Base-by-base conservation (phyloP, 2,113 vertebrate genomes). In the Tragelaphus strepsiceros region DNA sequence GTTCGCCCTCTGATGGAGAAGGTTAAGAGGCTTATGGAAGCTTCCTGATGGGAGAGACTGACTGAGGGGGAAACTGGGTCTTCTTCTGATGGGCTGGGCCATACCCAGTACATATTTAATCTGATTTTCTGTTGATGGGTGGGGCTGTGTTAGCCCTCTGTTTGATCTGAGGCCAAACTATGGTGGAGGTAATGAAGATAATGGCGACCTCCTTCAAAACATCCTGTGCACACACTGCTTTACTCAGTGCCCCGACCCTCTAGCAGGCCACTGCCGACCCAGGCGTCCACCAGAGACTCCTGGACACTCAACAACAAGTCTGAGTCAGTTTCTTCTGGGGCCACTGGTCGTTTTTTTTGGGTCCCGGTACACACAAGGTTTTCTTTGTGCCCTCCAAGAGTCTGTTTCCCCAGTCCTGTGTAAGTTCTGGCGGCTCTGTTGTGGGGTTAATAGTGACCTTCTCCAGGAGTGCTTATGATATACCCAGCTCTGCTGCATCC, bases 251-350 rank as follows among this genome's bases (percentile, higher is more conserved):
- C n/a, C 64, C 4, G 10, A 35, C n/a, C n/a, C n/a, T 71, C 9
- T 35, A 71, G 64, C 64, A 35, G 9, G n/a, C 64, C 64, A 21
- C 64, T 35, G n/a, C n/a, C 1, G 2, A 71, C 64, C n/a, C n/a
- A 71, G 64, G n/a, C 1, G 0, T 71, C n/a, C 17, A 4, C 64
- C 1, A 0, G 17, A 71, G 64, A 35, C 17, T 35, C n/a, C n/a
- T 71, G 64, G 64, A 11, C 9, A 2, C n/a, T 71, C n/a, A 71
- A n/a, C n/a, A 71, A n/a, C 17, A 71, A 35, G 64, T 21, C n/a
- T 71, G 64, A 71, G 64, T 71, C 64, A 22, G n/a, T 35, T n/a
- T 35, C n/a, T 35, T 35, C 4, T 11, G 64, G n/a, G 32, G 17
- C 17, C 64, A 11, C 9, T 71, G 64, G 9, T 71, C 9, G 1